phyloP scores from a whole-genome alignment of 2,113 vertebrate genomes.

The Hipposideros armiger region DNA sequence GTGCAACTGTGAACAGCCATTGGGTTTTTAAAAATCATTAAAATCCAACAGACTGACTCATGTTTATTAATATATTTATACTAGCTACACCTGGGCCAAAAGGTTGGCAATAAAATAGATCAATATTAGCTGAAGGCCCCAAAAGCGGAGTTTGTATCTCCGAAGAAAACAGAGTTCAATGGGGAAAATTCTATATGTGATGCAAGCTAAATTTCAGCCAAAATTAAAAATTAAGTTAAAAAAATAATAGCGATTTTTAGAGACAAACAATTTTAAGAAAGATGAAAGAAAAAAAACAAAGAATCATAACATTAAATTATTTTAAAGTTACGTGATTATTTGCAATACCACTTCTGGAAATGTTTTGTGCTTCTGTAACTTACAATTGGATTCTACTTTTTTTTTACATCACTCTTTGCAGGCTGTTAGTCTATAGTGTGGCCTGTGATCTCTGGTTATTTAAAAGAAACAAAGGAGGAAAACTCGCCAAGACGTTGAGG shows the following conservation, averaged over 20 bases:
- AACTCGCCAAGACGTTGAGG: slow-evolving; percentile 88
- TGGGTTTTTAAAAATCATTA: slow-evolving; percentile 70
- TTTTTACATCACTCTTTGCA: slow-evolving; percentile 86
- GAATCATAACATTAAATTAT: slow-evolving; percentile 82
- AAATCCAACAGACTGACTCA: slow-evolving; percentile 74
- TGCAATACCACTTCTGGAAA: slow-evolving; percentile 84
- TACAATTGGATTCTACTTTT: slow-evolving; percentile 84
- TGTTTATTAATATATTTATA: slow-evolving; percentile 78
- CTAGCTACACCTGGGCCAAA: slow-evolving; percentile 74
- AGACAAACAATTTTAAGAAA: slow-evolving; percentile 23
- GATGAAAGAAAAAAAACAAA: slow-evolving; percentile 26
- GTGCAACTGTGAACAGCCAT: slow-evolving; percentile 44
- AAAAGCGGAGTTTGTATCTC: slow-evolving; percentile 59
- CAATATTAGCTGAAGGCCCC: slow-evolving; percentile 67
- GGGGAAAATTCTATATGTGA: background rate
- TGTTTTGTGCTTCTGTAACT: slow-evolving; percentile 86
- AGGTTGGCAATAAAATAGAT: slow-evolving; percentile 71
- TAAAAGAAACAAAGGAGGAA: slow-evolving; percentile 84
- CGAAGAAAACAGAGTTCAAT: slow-evolving; percentile 74
- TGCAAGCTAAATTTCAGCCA: slow-evolving; percentile 74
- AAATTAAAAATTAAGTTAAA: slow-evolving; percentile 37
- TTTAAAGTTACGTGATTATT: slow-evolving; percentile 83
- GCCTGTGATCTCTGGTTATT: slow-evolving; percentile 87
- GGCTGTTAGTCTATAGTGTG: slow-evolving; percentile 84
- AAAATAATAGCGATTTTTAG: slow-evolving; percentile 47